These are phyloP conservation scores for Cuculus canorus DNA, from an alignment of 2,797 vertebrate genomes.

Conservation along the genomic window DNA sequence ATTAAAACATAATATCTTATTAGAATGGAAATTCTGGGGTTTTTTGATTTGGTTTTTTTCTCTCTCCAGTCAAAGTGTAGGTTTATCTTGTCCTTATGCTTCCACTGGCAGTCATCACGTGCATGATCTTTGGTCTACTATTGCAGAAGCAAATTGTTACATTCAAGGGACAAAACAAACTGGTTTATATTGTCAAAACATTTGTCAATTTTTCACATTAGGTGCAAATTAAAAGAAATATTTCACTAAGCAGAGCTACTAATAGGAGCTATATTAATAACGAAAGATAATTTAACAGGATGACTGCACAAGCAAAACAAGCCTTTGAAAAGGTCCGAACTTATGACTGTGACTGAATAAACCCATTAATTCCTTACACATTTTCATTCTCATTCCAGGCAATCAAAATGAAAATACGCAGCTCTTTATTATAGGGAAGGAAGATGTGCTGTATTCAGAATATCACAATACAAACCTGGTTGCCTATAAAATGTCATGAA, in stretches of 20 bases:
- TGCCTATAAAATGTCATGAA: constrained; percentile 17
- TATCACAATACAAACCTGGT: background rate
- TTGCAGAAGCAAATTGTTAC: background rate
- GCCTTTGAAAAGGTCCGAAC: constrained; percentile 49
- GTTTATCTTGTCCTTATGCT: background rate
- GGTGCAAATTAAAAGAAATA: constrained; percentile 68
- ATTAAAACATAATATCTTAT: background rate
- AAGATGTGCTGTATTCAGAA: background rate
- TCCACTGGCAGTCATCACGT: background rate
- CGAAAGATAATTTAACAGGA: constrained; percentile 68
- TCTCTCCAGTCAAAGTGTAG: background rate
- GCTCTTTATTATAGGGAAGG: background rate
- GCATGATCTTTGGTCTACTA: background rate
- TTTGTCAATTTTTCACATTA: constrained; percentile 64
- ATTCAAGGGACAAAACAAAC: constrained; percentile 7
- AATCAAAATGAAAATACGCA: constrained; percentile 43
- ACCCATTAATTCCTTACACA: constrained; percentile 60
- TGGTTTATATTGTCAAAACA: constrained; percentile 64
- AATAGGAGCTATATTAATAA: constrained; percentile 70
- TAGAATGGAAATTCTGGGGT: background rate
- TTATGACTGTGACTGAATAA: constrained; percentile 51
- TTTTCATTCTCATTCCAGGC: constrained; percentile 51
- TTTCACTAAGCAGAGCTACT: constrained; percentile 67
- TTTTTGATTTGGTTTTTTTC: background rate
- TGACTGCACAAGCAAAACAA: constrained; percentile 60